These are phyloP conservation scores for Tetraneura akinire DNA, from an alignment of 1,140 invertebrate genomes.

Conservation along the genomic window DNA sequence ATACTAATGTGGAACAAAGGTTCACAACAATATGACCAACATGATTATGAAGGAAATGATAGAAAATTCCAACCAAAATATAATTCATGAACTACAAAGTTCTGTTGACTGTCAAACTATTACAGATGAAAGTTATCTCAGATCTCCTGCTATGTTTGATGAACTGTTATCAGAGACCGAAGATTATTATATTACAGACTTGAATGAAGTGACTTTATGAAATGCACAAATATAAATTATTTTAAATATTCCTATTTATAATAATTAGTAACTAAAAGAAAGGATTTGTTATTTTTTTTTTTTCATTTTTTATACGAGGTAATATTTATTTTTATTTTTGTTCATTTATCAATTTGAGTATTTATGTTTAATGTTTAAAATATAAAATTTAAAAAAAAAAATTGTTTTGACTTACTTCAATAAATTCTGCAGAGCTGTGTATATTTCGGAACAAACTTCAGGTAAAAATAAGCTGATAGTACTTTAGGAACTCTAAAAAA, in stretches of 20 bases:
- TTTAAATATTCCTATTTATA: slow-evolving; percentile 6
- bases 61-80: slow-evolving; percentile 6
- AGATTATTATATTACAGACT: slow-evolving; percentile 12
- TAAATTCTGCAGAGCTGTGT: neutral
- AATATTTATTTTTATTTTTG: neutral
- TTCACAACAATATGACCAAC: slow-evolving; percentile 19
- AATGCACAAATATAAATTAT: neutral
- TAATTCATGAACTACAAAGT: slow-evolving; percentile 2
- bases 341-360: too few relatives aligned
- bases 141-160: slow-evolving; percentile 10
- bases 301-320: neutral
- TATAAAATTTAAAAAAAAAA: neutral
- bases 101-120: neutral
- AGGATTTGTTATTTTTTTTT: neutral
- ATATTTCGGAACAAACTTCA: slow-evolving; percentile 8
- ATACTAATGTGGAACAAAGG: too few relatives aligned
- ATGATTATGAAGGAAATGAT: slow-evolving; percentile 23
- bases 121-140: slow-evolving; percentile 1
- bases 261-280: slow-evolving; percentile 10
- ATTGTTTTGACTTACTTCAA: slow-evolving; percentile 17
- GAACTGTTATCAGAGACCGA: slow-evolving; percentile 10
- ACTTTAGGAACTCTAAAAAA: slow-evolving; percentile 56
- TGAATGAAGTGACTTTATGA: too few relatives aligned
- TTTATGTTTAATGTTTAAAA: too few relatives aligned
- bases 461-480: slow-evolving; percentile 55